Conservation (phyloP, 2,113 vertebrate genomes). For the Lathamus discolor region DNA sequence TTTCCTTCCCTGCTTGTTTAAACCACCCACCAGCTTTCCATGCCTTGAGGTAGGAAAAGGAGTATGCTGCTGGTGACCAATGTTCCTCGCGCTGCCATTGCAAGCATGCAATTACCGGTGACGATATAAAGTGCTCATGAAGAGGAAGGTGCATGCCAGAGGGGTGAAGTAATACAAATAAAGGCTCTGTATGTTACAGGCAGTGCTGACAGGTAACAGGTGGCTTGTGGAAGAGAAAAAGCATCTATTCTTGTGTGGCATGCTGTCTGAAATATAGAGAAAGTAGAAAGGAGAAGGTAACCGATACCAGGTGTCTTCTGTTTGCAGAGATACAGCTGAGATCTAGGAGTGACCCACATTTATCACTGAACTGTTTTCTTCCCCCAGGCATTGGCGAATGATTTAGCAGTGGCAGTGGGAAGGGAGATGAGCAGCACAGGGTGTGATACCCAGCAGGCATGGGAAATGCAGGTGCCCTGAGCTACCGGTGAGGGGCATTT, state of each 20-base stretch:
- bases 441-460: background rate
- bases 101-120: background rate
- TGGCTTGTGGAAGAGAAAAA: background rate
- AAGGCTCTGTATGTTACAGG: background rate
- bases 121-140: background rate
- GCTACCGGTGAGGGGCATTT: background rate
- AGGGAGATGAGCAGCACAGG: background rate
- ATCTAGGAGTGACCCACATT: background rate
- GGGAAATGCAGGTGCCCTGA: background rate
- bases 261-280: background rate
- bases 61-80: background rate
- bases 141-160: background rate
- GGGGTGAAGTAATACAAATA: background rate
- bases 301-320: background rate
- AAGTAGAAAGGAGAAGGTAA: background rate
- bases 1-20: slow-evolving; percentile 40
- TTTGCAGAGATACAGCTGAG: background rate
- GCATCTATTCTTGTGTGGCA: accelerated
- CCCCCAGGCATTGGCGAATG: background rate
- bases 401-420: background rate
- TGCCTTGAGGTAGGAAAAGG: slow-evolving; percentile 44
- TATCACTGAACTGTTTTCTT: background rate
- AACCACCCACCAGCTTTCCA: slow-evolving; percentile 45
- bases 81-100: accelerated
- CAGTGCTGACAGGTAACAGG: background rate